Base-by-base conservation (phyloP, 92 coral and sea anemone species). In the Plumapathes pennacea region DNA sequence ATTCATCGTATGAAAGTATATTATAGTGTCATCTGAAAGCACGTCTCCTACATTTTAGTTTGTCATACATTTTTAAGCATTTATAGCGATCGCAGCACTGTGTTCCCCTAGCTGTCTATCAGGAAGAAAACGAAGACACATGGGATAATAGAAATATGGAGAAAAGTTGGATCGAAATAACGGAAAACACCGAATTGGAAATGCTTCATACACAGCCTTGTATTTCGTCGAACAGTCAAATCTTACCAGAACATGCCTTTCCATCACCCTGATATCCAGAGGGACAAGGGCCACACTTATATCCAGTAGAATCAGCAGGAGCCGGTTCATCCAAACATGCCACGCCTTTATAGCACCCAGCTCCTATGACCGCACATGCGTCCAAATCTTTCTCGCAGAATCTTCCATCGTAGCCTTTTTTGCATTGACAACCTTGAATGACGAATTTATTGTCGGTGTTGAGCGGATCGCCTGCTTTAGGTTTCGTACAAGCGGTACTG, bases 261-360 rank as follows among this genome's bases (percentile, higher is more conserved):
- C 96, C 96, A 44, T 77, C 28, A 9, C 90, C 90, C 23, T 64
- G 37, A 52, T 77, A 77, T 39, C 96, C 96, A 25, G 65, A 28
- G 12, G 96, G 96, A 53, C 96, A 88, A 0, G 67, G 61, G 3
- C 86, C 96, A 46, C 96, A 88, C 21, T 24, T 39, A 51, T 38
- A 88, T 1, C 82, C 85, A 2, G 77, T 41, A 10, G 68, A 33
- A 13, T 64, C 61, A 5, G 60, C 62, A 1, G 88, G 88, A 5
- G 88, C 42, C 22, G 77, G 77, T 4, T 52, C 18, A 40, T 88
- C 89, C 4, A 58, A 52, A 42, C 96, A 88, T 10, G 43, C 73
- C 26, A 78, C 89, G 25, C 85, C 85, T 57, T 72, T 70, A 66
- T 76, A 76, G 45, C 96, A 88, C 4, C 81, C 85, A 5, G 78